phyloP scores from a whole-genome alignment of 2,113 vertebrate species.

The Kryptolebias marmoratus region DNA sequence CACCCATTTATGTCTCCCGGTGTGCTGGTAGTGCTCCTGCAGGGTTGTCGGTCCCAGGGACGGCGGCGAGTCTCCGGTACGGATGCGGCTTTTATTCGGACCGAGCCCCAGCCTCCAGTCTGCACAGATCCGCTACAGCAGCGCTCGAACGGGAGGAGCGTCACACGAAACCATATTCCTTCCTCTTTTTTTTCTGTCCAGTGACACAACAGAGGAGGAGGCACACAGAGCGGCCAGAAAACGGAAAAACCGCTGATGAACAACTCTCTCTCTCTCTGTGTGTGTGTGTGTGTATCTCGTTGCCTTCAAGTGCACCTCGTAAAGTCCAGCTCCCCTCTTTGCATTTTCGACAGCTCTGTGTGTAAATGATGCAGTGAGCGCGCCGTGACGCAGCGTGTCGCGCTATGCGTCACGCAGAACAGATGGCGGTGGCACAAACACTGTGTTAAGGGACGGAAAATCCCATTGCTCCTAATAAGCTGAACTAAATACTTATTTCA shows the following conservation, averaged over 20 bases:
- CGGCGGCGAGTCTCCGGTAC: conserved; percentile 36
- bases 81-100: conserved; percentile 37
- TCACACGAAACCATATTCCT: conserved; percentile 76
- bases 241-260: conserved; percentile 50
- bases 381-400: conserved; percentile 25
- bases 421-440: conserved; percentile 34
- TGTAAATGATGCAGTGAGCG: neutral
- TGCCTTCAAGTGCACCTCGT: conserved; percentile 57
- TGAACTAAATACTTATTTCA: neutral
- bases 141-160: conserved; percentile 69
- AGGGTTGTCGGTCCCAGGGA: conserved; percentile 33
- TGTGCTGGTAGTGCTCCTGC: conserved; percentile 53
- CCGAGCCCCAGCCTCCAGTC: conserved; percentile 56
- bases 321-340: conserved; percentile 11
- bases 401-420: conserved; percentile 7
- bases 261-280: conserved; percentile 40
- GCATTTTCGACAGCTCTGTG: neutral
- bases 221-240: conserved; percentile 49
- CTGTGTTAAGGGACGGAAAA: conserved; percentile 1
- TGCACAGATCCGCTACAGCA: conserved; percentile 60
- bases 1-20: conserved; percentile 77
- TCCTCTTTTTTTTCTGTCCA: conserved; percentile 59
- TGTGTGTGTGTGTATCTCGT: conserved; percentile 30
- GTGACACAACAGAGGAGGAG: conserved; percentile 68
- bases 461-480: neutral